phyloP scores from a whole-genome alignment of 2,797 vertebrate genomes.

The Xiphophorus birchmanni region DNA sequence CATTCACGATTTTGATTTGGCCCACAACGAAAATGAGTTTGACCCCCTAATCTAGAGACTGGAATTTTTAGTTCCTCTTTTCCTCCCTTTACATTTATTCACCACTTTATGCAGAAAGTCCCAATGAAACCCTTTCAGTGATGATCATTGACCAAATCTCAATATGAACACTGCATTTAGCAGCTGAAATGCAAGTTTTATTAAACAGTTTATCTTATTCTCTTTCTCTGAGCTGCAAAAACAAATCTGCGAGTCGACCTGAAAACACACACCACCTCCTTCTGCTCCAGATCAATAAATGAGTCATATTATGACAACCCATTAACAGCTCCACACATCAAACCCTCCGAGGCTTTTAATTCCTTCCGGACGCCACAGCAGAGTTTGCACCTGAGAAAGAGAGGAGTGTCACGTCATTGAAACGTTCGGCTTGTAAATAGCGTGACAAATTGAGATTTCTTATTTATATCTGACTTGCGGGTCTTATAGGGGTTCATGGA shows the following conservation, averaged over 20 bases:
- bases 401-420: constrained; percentile 35
- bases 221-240: constrained; percentile 13
- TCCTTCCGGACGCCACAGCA: constrained; percentile 36
- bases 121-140: not conserved
- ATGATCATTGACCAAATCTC: not conserved
- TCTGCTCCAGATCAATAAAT: constrained; percentile 48
- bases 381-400: constrained; percentile 52
- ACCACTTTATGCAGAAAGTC: not conserved
- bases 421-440: constrained; percentile 60
- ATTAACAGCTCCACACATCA: constrained; percentile 61
- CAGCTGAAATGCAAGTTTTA: not conserved
- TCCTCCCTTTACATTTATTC: not conserved
- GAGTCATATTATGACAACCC: constrained; percentile 44
- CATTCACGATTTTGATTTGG: too few relatives aligned
- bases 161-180: not conserved
- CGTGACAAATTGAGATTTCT: constrained; percentile 63
- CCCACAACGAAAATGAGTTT: not conserved
- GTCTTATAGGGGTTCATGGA: constrained; percentile 12
- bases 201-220: not conserved
- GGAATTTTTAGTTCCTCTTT: not conserved
- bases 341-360: constrained; percentile 54
- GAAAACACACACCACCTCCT: constrained; percentile 21
- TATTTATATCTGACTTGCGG: constrained; percentile 67
- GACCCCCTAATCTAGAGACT: not conserved
- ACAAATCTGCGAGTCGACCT: constrained; percentile 8